Conservation (phyloP, 2,888 invertebrate genomes). For the Rhyacophila evoluta region DNA sequence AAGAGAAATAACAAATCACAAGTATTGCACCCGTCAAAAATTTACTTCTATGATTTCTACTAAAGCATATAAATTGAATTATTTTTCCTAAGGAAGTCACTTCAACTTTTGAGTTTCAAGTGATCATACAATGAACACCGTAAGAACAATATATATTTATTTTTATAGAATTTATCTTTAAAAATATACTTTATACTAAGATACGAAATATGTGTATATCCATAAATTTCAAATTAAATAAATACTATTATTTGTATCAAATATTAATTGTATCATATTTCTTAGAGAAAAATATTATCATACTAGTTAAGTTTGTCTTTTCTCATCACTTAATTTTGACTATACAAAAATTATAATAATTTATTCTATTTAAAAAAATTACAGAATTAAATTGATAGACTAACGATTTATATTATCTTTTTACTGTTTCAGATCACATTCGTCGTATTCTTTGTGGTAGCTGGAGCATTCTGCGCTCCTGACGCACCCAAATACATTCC, state of each 20-base stretch:
- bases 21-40: no score
- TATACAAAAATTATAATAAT: neutral
- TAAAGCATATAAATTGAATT: neutral
- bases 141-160: neutral
- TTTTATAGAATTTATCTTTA: neutral
- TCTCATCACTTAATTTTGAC: neutral
- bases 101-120: neutral
- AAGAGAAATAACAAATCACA: no score
- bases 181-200: neutral
- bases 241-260: no score
- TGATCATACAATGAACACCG: constrained; percentile 3
- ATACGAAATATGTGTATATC: neutral
- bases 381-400: neutral
- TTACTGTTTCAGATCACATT: constrained; percentile 30
- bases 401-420: neutral
- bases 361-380: neutral
- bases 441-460: constrained; percentile 30
- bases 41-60: no score
- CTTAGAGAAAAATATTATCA: no score
- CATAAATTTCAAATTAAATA: no score
- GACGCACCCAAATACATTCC: constrained; percentile 44
- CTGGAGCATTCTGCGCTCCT: constrained; percentile 41
- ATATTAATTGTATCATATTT: no score
- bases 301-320: no score
- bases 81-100: neutral